These are phyloP conservation scores for Drosophila parthenogenetica DNA, from an alignment of 2,888 invertebrate species.

Conservation along the genomic window DNA sequence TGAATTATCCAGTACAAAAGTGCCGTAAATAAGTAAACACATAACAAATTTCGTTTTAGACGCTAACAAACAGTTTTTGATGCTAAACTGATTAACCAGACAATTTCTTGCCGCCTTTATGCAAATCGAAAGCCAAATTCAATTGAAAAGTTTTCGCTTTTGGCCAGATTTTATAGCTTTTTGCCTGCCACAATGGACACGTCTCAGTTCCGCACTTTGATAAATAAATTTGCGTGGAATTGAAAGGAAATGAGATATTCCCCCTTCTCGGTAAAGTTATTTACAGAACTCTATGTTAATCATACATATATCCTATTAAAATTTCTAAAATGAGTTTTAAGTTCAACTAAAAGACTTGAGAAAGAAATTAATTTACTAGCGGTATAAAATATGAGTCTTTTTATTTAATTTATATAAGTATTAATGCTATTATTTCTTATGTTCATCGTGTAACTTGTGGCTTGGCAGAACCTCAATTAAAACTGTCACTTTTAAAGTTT, in stretches of 20 bases:
- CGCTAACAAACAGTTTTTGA: conserved; percentile 14
- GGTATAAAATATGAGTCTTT: no score
- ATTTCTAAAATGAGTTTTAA: no score
- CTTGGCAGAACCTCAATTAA: neutral
- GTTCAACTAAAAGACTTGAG: no score
- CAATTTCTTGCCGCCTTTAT: conserved; percentile 36
- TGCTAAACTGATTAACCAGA: conserved; percentile 16
- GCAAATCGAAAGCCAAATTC: conserved; percentile 53
- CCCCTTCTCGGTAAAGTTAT: neutral
- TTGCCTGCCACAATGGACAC: conserved; percentile 9
- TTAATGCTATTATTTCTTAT: no score
- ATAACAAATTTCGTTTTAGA: neutral
- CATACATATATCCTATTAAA: no score
- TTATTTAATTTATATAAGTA: no score
- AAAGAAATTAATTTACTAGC: no score
- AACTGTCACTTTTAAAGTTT: neutral
- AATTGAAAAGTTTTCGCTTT: conserved; percentile 48
- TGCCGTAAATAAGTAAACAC: neutral
- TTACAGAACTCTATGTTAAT: neutral
- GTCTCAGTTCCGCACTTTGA: neutral
- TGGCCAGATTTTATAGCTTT: conserved; percentile 20
- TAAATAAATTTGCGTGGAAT: conserved; percentile 2
- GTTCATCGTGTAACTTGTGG: neutral
- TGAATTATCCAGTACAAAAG: neutral
- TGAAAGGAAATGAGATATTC: conserved; percentile 13